A percentile compares a stretch with the other conserved stretches of the same genome.
Evolutionary conservation across 2,888 invertebrate genomes (phyloP).

Genomic region (Frankliniella intonsa): DNA sequence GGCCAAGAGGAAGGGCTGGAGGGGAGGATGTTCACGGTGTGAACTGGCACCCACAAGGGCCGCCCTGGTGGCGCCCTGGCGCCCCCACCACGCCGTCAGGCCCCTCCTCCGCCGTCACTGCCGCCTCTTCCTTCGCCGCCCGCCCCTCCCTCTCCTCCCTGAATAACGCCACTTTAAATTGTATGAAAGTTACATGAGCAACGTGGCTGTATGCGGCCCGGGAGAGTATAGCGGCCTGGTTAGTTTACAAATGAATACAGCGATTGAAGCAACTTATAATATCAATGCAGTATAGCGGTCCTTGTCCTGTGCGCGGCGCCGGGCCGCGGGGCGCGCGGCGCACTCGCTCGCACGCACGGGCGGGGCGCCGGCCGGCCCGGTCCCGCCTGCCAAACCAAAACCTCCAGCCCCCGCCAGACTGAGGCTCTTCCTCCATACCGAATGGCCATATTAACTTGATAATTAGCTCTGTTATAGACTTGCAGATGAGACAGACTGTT

Average conservation of each 20-base stretch:
- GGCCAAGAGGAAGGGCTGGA: neutral
- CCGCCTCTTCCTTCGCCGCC: neutral
- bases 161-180: conserved; percentile 49
- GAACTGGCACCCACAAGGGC: neutral
- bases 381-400: conserved; percentile 44
- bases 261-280: conserved; percentile 68
- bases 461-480: conserved; percentile 87
- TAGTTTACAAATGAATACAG: conserved; percentile 67
- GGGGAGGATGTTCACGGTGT: conserved; percentile 15
- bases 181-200: conserved; percentile 58
- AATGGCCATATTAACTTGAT: conserved; percentile 85
- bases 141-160: conserved; percentile 24
- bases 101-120: neutral
- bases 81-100: neutral
- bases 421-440: conserved; percentile 56
- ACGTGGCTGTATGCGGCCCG: conserved; percentile 43
- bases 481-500: conserved; percentile 64
- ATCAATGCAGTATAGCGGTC: conserved; percentile 56
- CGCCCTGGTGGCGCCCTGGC: neutral
- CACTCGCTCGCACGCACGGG: conserved; percentile 42
- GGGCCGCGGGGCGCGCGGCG: conserved; percentile 38
- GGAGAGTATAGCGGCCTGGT: conserved; percentile 45
- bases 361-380: conserved; percentile 38
- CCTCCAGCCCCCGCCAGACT: conserved; percentile 48
- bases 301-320: conserved; percentile 39